A percentile compares a stretch with the other conserved stretches of the same genome.
Conservation (phyloP, 2,113 vertebrate species). For the Seriola rivoliana region DNA sequence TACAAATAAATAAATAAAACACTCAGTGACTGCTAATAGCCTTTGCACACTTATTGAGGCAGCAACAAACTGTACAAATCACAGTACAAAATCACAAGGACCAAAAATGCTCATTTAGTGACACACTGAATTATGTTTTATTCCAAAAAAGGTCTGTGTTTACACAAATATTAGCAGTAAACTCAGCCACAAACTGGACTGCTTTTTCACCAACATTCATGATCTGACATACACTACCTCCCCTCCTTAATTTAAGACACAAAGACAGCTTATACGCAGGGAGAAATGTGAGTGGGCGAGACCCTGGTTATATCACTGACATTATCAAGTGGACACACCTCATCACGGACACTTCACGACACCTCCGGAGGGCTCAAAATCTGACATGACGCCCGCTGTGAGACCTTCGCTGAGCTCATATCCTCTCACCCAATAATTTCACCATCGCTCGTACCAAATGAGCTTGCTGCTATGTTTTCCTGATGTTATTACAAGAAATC, state of each 20-base stretch:
- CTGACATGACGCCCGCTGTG: conserved; percentile 11
- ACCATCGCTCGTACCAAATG: conserved; percentile 3
- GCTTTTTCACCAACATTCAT: conserved; percentile 24
- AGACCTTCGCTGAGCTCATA: conserved; percentile 23
- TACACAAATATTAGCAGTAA: neutral
- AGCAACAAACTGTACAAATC: neutral
- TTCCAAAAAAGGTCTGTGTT: neutral
- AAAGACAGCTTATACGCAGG: neutral
- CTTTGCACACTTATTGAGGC: neutral
- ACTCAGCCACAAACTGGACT: conserved; percentile 16
- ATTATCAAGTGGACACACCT: conserved; percentile 49
- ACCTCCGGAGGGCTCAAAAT: conserved; percentile 30
- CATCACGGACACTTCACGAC: conserved; percentile 27
- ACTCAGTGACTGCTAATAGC: neutral
- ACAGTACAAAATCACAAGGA: neutral
- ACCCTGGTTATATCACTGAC: conserved; percentile 23
- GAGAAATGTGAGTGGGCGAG: conserved; percentile 30
- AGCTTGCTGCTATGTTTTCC: conserved; percentile 17
- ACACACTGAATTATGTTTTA: neutral
- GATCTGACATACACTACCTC: conserved; percentile 21
- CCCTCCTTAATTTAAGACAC: conserved; percentile 11
- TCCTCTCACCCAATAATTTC: conserved; percentile 33
- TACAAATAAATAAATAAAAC: neutral
- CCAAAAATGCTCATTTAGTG: neutral
- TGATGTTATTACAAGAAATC: neutral